Conservation (phyloP, 2,113 vertebrate species). For the Stigmatopora argus region DNA sequence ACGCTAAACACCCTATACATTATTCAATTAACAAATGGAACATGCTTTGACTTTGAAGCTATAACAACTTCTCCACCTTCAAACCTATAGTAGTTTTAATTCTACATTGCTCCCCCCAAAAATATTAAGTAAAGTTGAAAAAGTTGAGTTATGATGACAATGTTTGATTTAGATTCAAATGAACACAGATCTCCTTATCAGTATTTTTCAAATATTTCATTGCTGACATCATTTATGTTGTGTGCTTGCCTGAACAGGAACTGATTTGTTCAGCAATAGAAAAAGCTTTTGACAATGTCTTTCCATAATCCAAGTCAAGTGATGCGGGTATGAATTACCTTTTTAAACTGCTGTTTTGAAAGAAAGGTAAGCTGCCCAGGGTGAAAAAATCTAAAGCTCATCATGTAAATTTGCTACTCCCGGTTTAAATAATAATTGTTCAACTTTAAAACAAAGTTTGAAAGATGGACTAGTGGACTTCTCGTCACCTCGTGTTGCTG, state of each 20-base stretch:
- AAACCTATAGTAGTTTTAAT: conserved; percentile 10
- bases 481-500: not conserved
- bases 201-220: conserved; percentile 27
- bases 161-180: not conserved
- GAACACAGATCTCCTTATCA: conserved; percentile 4
- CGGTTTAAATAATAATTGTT: no score
- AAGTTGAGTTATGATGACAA: no score
- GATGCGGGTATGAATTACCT: no score
- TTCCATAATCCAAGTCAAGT: not conserved
- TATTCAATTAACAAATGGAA: not conserved
- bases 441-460: no score
- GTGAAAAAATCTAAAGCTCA: no score
- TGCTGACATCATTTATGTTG: conserved; percentile 27
- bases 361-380: no score
- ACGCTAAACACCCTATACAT: no score
- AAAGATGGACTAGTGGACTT: no score
- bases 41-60: conserved; percentile 7
- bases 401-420: no score
- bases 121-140: conserved; percentile 5
- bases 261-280: conserved; percentile 12
- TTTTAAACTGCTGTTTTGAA: no score
- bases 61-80: conserved; percentile 19
- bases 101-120: conserved; percentile 18
- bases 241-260: conserved; percentile 42
- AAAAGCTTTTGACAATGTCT: conserved; percentile 4